Evolutionary conservation across 2,113 vertebrate species (phyloP).

Genomic region (Myrmophylax atrothorax): DNA sequence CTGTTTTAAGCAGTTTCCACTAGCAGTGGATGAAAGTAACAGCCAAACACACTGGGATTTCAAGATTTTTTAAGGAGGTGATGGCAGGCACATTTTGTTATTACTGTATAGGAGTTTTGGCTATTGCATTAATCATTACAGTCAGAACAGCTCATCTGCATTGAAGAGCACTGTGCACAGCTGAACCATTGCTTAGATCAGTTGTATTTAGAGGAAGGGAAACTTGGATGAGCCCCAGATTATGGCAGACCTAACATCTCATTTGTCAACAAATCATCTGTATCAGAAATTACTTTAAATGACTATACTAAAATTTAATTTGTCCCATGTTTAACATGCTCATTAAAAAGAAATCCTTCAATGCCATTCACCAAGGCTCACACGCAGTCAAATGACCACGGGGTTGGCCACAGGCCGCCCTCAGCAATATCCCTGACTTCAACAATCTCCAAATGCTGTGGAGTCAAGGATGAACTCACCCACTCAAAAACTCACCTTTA

Average conservation of each 20-base stretch:
- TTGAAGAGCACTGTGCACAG: background rate
- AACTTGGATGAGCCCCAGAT: conserved; percentile 10
- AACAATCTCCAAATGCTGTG: background rate
- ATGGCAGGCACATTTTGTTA: background rate
- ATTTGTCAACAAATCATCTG: conserved; percentile 20
- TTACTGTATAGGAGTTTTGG: background rate
- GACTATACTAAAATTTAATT: conserved; percentile 21
- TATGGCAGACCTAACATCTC: background rate
- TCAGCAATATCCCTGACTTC: background rate
- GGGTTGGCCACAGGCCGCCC: background rate
- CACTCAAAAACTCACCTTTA: background rate
- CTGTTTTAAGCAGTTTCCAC: background rate
- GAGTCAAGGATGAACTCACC: background rate
- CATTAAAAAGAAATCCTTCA: conserved; percentile 37
- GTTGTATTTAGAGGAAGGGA: background rate
- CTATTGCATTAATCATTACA: background rate
- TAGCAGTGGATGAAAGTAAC: background rate
- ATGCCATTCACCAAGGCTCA: background rate
- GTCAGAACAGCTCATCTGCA: background rate
- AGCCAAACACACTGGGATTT: background rate
- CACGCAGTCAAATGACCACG: background rate
- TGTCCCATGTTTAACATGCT: background rate
- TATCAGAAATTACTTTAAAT: conserved; percentile 20
- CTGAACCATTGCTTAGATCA: background rate
- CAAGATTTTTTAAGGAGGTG: background rate